A percentile compares a stretch with the other conserved stretches of the same genome.
Evolutionary conservation across 2,113 vertebrate species (phyloP).

Genomic region (Brienomyrus longianalis): DNA sequence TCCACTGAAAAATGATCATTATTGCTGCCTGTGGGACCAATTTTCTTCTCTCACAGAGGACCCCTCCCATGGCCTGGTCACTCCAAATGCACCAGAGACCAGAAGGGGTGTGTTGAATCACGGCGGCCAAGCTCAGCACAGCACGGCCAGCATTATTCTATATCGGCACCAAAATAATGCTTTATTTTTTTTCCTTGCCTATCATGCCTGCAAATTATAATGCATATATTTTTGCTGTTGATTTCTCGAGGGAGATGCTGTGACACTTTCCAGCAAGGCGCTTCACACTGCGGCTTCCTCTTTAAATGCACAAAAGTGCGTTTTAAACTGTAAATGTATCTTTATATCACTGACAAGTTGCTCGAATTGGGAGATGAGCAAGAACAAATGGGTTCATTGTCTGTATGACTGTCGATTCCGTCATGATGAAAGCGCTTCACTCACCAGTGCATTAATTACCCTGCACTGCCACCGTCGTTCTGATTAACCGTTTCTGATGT

Average conservation of each 20-base stretch:
- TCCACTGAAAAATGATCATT: background rate
- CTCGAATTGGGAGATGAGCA: background rate
- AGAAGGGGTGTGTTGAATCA: background rate
- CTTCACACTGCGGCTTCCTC: background rate
- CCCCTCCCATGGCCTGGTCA: background rate
- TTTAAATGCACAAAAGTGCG: background rate
- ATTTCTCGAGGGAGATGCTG: background rate
- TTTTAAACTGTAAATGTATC: background rate
- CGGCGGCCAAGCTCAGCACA: background rate
- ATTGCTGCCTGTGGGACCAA: background rate
- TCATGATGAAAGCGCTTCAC: background rate
- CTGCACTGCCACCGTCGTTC: background rate
- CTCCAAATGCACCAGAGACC: background rate
- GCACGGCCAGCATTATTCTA: background rate
- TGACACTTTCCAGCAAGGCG: background rate
- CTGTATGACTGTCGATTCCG: background rate
- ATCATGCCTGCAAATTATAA: background rate
- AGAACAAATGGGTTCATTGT: background rate
- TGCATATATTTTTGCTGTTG: background rate
- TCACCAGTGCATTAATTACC: background rate
- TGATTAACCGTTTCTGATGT: background rate
- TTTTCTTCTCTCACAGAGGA: background rate
- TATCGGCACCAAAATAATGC: background rate
- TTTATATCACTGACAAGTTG: background rate
- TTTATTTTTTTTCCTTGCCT: background rate